phyloP scores from a whole-genome alignment of 2,888 invertebrate genomes.

The Argyra leucocephala region DNA sequence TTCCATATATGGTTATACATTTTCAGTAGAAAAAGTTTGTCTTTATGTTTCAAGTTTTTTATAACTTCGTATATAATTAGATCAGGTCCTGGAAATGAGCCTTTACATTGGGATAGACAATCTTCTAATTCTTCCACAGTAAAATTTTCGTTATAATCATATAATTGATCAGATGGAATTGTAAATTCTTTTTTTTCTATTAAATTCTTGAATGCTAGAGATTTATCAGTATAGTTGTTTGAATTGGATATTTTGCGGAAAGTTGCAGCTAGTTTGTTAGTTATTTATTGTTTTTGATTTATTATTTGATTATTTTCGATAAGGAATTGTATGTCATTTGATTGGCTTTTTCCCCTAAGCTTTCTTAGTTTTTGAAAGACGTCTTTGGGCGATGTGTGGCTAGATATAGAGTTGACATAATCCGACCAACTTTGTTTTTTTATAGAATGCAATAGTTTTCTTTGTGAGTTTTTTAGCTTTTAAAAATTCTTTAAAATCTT shows the following conservation, averaged over 20 bases:
- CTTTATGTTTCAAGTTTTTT: background rate
- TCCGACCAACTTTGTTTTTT: background rate
- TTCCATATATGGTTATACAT: background rate
- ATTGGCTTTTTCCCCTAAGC: background rate
- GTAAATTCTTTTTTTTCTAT: background rate
- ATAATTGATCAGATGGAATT: too few species aligned
- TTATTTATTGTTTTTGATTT: background rate
- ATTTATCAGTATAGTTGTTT: background rate
- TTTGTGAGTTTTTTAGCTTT: background rate
- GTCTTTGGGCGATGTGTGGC: background rate
- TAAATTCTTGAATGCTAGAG: background rate
- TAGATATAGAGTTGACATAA: background rate
- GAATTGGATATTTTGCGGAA: background rate
- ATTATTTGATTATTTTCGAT: background rate
- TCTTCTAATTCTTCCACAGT: background rate
- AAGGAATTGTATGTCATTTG: background rate
- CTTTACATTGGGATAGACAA: background rate
- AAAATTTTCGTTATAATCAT: background rate
- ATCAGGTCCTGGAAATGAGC: background rate
- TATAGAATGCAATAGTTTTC: background rate
- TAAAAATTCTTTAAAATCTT: background rate
- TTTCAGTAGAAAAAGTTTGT: background rate
- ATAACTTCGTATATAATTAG: background rate
- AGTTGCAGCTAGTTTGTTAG: background rate
- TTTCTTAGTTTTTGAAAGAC: slow-evolving; percentile 7